Evolutionary conservation across 2,888 invertebrate species (phyloP), one percentile per base, ranked within the genome.

Genomic region (Pandemis cinnamomeana): DNA sequence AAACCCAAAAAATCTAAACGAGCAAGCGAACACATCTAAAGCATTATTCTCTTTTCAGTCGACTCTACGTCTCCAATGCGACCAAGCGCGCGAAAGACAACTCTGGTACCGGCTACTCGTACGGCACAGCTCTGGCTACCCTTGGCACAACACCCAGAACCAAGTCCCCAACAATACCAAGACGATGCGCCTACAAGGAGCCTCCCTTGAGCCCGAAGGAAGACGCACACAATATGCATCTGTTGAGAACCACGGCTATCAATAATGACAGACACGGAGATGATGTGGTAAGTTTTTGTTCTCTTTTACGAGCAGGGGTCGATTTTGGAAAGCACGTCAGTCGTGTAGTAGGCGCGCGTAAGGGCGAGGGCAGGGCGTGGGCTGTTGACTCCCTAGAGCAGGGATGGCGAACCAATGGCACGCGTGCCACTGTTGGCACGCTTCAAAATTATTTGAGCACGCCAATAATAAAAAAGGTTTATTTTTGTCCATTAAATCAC

Each of bases 81-180:
- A 90, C 86, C 77, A 94, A 93, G 77, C 82, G 93, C 1, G 91
- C 88, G 11, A 94, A 93, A 83, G 93, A 93, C 80, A 93, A 91
- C 80, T 88, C 91, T 0, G 91, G 93, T 13, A 87, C 89, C 0
- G 91, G 92, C 1, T 93, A 92, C 75, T 92, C 92, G 0, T 93
- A 93, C 75, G 92, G 93, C 1, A 85, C 89, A 13, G 91, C 92
- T 2, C 79, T 92, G 11, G 90, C 91, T 0, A 85, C 88, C 5
- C 81, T 91, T 2, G 80, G 85, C 48, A 81, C 80, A 58, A 77
- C 83, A 2, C 80, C 84, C 0, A 69, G 78, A 0, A 77, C 81
- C 7, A 87, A 85, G 78, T 84, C 81, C 70, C 78, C 83, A 0
- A 53, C 80, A 0, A 86, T 86, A 70, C 78, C 75, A 2, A 71